Evolutionary conservation across 1,140 invertebrate species (phyloP), one percentile per base, ranked within the genome.

Genomic region (Cotesia chilonis): DNA sequence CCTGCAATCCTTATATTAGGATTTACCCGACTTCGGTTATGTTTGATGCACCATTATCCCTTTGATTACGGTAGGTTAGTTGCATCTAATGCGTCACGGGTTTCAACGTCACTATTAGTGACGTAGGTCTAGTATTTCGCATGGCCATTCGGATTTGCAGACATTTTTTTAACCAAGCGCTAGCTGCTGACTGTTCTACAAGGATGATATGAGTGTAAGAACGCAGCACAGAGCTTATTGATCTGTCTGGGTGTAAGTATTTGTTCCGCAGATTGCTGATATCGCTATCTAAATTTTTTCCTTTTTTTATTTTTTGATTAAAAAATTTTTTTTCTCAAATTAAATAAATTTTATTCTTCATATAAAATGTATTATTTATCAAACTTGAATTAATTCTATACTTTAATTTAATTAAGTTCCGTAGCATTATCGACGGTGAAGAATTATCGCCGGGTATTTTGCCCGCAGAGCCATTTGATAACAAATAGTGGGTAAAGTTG

Each of bases 11-110:
- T 79, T 41, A 63, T 79, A 75, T 69, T 79, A 82, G 82, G 84
- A 87, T 86, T 86, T 86, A 86, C 83, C 82, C 80, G 80, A 79
- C 84, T 85, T 80, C 83, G 84, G 83, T 87, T 87, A 86, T 85
- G 84, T 84, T 83, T 80, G 84, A 87, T 87, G 85, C 84, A 85
- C 84, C 81, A 84, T 84, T 80, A 77, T 84, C 75, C 80, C 78
- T 79, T 79, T 79, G 80, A 85, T 86, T 85, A 82, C 79, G 81
- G 82, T 85, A 85, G 84, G 84, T 85, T 85, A 85, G 83, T 85
- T 86, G 84, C 85, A 85, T 86, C 79, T 69, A 14, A 36, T 71
- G 69, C 76, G 76, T 75, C 74, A 78, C 47, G 54, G 7, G 47
- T 67, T 47, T 52, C 17, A 47, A 69, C 70, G 73, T 72, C 65